These are phyloP conservation scores for Onychorhynchus coronatus DNA, from an alignment of 2,113 vertebrate species.

Conservation along the genomic window DNA sequence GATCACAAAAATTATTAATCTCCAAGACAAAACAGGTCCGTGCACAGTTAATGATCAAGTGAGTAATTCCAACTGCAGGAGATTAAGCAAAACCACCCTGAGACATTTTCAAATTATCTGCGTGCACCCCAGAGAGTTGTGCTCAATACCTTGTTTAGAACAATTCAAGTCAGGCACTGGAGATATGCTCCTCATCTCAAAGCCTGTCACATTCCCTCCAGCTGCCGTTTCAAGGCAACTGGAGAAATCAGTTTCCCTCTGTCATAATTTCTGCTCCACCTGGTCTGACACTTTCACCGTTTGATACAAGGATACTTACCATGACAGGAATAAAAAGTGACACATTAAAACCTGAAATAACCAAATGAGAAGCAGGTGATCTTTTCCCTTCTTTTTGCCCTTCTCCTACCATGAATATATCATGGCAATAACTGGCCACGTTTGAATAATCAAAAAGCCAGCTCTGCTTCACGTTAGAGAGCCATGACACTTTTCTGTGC, in stretches of 20 bases:
- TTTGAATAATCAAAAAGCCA: not conserved
- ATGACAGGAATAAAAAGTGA: slow-evolving; percentile 15
- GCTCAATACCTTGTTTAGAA: not conserved
- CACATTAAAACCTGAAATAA: not conserved
- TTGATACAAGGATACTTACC: not conserved
- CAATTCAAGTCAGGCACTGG: not conserved
- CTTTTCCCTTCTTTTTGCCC: not conserved
- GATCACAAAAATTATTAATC: not conserved
- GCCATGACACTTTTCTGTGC: not conserved
- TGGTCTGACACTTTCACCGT: not conserved
- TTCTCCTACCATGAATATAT: not conserved
- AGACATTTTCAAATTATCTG: not conserved
- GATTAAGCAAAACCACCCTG: not conserved
- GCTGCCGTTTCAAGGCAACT: slow-evolving; percentile 32
- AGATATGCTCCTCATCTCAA: not conserved
- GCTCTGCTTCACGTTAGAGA: not conserved
- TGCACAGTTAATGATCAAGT: not conserved
- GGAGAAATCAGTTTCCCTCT: slow-evolving; percentile 26
- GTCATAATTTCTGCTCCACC: slow-evolving; percentile 20
- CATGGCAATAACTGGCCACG: not conserved
- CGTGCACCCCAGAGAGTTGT: not conserved
- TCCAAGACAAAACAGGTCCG: not conserved
- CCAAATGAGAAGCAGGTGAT: not conserved
- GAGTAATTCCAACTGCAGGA: not conserved
- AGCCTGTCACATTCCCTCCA: not conserved